A percentile compares a stretch with the other conserved stretches of the same genome.
Evolutionary conservation across 1,140 invertebrate species (phyloP).

Genomic region (Drosophila pectinifera): DNA sequence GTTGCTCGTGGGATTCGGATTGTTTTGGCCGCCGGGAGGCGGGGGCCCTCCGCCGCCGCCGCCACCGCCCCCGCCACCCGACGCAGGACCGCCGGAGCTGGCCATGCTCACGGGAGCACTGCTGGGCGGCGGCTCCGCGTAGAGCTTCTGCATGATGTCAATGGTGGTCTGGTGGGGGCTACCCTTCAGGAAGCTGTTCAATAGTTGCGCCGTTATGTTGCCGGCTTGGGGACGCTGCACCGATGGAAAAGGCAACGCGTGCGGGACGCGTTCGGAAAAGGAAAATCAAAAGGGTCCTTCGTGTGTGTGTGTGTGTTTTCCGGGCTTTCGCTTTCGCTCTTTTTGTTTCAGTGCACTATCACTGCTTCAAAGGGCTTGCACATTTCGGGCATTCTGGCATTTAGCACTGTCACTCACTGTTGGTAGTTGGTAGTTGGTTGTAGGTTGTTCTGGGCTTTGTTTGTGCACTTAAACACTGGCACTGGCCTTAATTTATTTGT

Average conservation of each 20-base stretch:
- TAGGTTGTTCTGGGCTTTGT: slow-evolving; percentile 33
- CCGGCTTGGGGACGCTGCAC: slow-evolving; percentile 68
- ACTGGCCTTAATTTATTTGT: slow-evolving; percentile 71
- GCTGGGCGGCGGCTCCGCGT: slow-evolving; percentile 85
- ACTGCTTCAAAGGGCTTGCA: slow-evolving; percentile 55
- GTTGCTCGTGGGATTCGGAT: slow-evolving; percentile 71
- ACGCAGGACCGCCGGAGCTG: slow-evolving; percentile 64
- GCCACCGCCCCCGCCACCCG: slow-evolving; percentile 52
- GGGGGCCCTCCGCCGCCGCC: slow-evolving; percentile 63
- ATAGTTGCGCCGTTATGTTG: slow-evolving; percentile 85
- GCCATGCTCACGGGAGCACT: slow-evolving; percentile 81
- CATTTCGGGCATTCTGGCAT: slow-evolving; percentile 58
- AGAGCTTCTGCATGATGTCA: slow-evolving; percentile 86
- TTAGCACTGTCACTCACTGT: slow-evolving; percentile 44
- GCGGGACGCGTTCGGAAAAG: slow-evolving; percentile 38
- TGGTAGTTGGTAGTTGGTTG: slow-evolving; percentile 36
- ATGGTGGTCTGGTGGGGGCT: slow-evolving; percentile 84
- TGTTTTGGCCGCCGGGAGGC: slow-evolving; percentile 47
- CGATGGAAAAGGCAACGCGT: slow-evolving; percentile 56
- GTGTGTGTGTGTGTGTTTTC: slow-evolving; percentile 8
- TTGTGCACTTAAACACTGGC: slow-evolving; percentile 72
- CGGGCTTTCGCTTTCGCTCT: slow-evolving; percentile 9
- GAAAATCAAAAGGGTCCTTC: slow-evolving; percentile 33
- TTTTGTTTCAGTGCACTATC: slow-evolving; percentile 65
- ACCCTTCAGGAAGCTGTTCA: slow-evolving; percentile 84